Evolutionary conservation across 2,888 invertebrate genomes (phyloP).

Genomic region (Glomeris marginata): DNA sequence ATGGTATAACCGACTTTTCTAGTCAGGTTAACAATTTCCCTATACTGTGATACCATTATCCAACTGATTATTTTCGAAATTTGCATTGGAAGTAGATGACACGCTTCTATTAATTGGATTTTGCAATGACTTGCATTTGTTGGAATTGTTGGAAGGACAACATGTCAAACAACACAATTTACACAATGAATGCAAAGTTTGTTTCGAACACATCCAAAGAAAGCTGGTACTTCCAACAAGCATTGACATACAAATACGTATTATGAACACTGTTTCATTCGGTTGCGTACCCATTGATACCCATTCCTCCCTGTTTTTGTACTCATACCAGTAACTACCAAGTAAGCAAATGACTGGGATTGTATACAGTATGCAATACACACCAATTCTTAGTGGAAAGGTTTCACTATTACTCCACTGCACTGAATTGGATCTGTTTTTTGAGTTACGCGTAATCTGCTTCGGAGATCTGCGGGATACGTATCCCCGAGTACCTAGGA

Average conservation of each 20-base stretch:
- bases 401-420: constrained; percentile 26
- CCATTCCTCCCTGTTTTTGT: constrained; percentile 55
- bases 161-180: no score
- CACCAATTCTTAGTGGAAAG: constrained; percentile 47
- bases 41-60: no score
- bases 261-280: constrained; percentile 64
- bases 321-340: constrained; percentile 65
- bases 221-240: constrained; percentile 61
- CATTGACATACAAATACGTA: constrained; percentile 64
- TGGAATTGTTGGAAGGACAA: no score
- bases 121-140: no score
- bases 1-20: no score
- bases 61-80: no score
- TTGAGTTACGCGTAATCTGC: constrained; percentile 16
- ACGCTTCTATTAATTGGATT: no score
- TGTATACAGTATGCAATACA: constrained; percentile 57
- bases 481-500: constrained; percentile 43
- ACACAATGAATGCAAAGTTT: constrained; percentile 39
- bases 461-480: constrained; percentile 42
- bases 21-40: no score
- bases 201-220: constrained; percentile 67
- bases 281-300: constrained; percentile 46
- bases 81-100: no score
- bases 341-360: constrained; percentile 60
- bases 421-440: constrained; percentile 12